These are phyloP conservation scores for Pseudorhombus dupliciocellatus DNA, from an alignment of 2,113 vertebrate species.

Conservation along the genomic window DNA sequence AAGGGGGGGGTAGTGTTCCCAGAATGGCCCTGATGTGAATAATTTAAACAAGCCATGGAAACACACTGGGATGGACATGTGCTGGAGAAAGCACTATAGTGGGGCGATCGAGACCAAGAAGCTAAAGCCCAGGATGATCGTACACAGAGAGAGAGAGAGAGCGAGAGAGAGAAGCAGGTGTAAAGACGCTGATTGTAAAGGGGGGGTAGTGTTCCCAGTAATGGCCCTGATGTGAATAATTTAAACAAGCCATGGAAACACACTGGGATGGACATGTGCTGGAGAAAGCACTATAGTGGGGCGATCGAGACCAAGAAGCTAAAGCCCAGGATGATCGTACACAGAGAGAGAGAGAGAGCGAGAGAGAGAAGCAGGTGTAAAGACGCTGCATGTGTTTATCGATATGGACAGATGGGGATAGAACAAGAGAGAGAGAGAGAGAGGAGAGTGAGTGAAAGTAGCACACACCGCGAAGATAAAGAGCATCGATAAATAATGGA, in stretches of 20 bases:
- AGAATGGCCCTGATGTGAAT: constrained; percentile 74
- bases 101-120: constrained; percentile 59
- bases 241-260: constrained; percentile 66
- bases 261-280: constrained; percentile 55
- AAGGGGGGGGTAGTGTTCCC: constrained; percentile 28
- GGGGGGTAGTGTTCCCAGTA: constrained; percentile 45
- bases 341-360: neutral
- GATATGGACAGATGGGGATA: constrained; percentile 8
- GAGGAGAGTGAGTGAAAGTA: constrained; percentile 28
- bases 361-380: neutral
- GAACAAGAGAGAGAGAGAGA: constrained; percentile 10
- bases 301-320: constrained; percentile 56
- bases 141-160: no score
- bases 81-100: constrained; percentile 48
- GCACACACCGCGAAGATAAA: constrained; percentile 36
- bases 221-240: constrained; percentile 77
- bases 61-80: constrained; percentile 59
- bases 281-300: constrained; percentile 50
- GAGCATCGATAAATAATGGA: constrained; percentile 74
- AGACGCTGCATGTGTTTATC: constrained; percentile 8
- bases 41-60: constrained; percentile 72
- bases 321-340: constrained; percentile 19
- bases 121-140: constrained; percentile 16
- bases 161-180: no score
- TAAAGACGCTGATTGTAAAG: no score